Percentiles rank a stretch among this genome's conserved stretches.
Evolutionary conservation across 2,113 vertebrate species (phyloP).

Genomic region (Ptychochromis oligacanthus): DNA sequence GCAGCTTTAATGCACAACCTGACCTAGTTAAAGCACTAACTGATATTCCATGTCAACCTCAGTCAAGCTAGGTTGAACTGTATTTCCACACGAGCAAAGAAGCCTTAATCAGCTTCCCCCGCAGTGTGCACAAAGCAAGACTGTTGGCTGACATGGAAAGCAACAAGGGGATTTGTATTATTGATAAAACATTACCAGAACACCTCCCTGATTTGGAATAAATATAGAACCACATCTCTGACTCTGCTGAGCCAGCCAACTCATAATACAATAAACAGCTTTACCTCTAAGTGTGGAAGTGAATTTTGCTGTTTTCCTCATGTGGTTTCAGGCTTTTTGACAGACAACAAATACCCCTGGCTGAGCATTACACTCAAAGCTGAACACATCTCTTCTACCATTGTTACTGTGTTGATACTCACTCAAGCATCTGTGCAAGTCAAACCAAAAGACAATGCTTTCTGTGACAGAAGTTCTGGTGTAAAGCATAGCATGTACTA

Average conservation of each 20-base stretch:
- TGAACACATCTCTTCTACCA: not conserved
- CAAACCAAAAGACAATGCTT: not conserved
- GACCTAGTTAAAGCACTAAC: constrained; percentile 68
- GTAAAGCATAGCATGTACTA: not conserved
- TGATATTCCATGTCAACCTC: constrained; percentile 61
- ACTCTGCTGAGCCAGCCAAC: not conserved
- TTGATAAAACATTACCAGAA: constrained; percentile 54
- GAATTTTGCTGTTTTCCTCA: constrained; percentile 2
- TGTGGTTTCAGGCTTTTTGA: not conserved
- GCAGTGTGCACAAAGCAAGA: constrained; percentile 21
- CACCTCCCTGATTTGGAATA: constrained; percentile 8
- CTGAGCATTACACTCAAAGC: constrained; percentile 8
- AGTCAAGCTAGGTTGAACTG: constrained; percentile 55
- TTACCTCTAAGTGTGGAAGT: not conserved
- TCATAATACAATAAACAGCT: not conserved
- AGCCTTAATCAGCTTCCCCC: constrained; percentile 54
- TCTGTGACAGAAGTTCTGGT: not conserved
- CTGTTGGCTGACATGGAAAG: constrained; percentile 30
- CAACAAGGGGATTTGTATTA: constrained; percentile 53
- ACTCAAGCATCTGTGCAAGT: not conserved
- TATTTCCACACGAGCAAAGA: constrained; percentile 33
- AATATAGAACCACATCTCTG: constrained; percentile 20
- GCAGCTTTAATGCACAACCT: constrained; percentile 48
- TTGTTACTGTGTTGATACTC: not conserved
- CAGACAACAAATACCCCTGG: constrained; percentile 17